Percentiles rank a stretch among this genome's conserved stretches.
Conservation (phyloP, 2,113 vertebrate genomes). For the Catharus fuscescens region DNA sequence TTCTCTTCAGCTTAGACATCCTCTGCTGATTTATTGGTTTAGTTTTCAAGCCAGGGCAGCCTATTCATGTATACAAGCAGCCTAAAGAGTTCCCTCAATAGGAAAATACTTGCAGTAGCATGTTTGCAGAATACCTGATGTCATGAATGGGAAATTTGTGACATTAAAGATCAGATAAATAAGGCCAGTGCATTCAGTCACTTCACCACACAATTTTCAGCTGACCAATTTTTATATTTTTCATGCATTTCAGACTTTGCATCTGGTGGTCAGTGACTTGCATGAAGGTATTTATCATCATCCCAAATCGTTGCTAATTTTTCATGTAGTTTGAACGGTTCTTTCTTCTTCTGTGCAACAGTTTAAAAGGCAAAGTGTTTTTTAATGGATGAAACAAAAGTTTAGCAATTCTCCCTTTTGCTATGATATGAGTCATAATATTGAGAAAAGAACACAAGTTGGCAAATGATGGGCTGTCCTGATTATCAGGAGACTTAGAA, state of each 20-base stretch:
- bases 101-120: neutral
- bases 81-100: neutral
- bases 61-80: neutral
- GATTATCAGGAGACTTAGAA: neutral
- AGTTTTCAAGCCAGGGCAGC: neutral
- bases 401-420: neutral
- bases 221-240: neutral
- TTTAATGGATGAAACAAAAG: neutral
- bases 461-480: neutral
- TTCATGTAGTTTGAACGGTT: neutral
- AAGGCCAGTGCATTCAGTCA: neutral
- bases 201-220: neutral
- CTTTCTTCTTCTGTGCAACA: neutral
- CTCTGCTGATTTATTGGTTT: neutral
- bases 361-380: neutral
- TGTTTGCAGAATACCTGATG: neutral
- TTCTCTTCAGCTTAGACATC: neutral
- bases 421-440: neutral
- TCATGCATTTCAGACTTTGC: neutral
- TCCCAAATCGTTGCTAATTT: neutral
- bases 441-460: neutral
- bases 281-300: neutral
- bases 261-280: neutral
- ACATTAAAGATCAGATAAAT: neutral
- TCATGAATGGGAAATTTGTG: neutral